Evolutionary conservation across 2,888 invertebrate species (phyloP).

Genomic region (Lamproptera curius): DNA sequence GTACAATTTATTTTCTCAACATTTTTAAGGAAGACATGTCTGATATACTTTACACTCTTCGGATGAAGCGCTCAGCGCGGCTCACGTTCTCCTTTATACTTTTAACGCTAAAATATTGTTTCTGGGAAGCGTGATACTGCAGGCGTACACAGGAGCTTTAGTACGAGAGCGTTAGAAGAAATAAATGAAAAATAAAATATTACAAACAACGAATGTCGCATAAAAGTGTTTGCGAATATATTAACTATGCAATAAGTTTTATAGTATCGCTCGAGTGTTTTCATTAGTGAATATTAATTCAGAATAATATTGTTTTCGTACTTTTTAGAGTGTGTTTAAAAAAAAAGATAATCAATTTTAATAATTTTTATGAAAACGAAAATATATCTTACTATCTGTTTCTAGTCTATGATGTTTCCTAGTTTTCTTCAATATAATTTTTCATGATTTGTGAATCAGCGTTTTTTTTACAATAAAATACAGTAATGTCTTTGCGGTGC

Average conservation of each 20-base stretch:
- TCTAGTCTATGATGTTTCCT: too few species aligned
- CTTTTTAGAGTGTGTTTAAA: background rate
- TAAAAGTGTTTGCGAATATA: background rate
- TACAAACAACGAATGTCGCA: background rate
- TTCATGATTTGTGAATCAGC: too few species aligned
- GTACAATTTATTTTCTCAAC: too few species aligned
- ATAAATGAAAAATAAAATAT: slow-evolving; percentile 1
- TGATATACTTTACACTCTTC: slow-evolving; percentile 1
- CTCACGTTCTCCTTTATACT: slow-evolving; percentile 54
- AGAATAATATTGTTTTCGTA: slow-evolving; percentile 5
- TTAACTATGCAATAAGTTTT: background rate
- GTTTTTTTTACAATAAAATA: too few species aligned
- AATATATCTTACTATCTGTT: too few species aligned
- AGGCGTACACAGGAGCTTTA: slow-evolving; percentile 30
- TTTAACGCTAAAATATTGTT: slow-evolving; percentile 71
- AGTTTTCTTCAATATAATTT: too few species aligned
- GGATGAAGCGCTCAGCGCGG: slow-evolving; percentile 23
- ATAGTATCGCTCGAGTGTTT: background rate
- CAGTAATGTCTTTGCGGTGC: too few species aligned
- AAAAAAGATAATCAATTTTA: too few species aligned
- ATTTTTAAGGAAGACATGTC: background rate
- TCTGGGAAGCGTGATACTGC: slow-evolving; percentile 58
- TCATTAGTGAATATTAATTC: slow-evolving; percentile 18
- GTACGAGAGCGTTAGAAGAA: slow-evolving; percentile 12
- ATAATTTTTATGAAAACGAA: too few species aligned